Evolutionary conservation across 2,797 vertebrate genomes (phyloP).

Genomic region (Fistularia commersonii): DNA sequence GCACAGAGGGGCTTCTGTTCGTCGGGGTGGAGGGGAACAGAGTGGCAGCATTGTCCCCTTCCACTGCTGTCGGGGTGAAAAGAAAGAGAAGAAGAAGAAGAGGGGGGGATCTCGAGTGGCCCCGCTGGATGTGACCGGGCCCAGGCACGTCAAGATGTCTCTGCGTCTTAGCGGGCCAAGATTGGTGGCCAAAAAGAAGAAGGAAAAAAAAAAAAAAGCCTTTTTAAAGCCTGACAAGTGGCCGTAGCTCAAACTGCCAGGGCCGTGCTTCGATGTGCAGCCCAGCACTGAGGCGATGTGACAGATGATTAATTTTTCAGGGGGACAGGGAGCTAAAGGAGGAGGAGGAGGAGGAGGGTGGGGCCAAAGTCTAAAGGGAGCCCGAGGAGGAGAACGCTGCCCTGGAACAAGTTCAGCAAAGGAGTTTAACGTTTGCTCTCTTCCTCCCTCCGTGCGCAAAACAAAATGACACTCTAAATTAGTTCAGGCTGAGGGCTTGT

Average conservation of each 20-base stretch:
- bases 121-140: slow-evolving; percentile 47
- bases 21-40: slow-evolving; percentile 48
- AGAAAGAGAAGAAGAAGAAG: too few relatives aligned
- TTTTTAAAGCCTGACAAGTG: slow-evolving; percentile 25
- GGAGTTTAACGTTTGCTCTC: slow-evolving; percentile 16
- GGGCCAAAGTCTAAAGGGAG: slow-evolving; percentile 39
- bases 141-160: slow-evolving; percentile 50
- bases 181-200: slow-evolving; percentile 33
- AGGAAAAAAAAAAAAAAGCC: too few relatives aligned
- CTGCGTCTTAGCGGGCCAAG: slow-evolving; percentile 42
- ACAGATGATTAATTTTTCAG: slow-evolving; percentile 79
- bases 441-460: not conserved
- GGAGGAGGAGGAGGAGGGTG: slow-evolving; percentile 13
- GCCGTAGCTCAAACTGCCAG: slow-evolving; percentile 28
- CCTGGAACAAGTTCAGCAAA: slow-evolving; percentile 14
- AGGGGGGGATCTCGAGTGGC: slow-evolving; percentile 56
- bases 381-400: slow-evolving; percentile 28
- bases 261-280: slow-evolving; percentile 48
- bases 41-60: slow-evolving; percentile 57
- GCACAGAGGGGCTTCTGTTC: slow-evolving; percentile 56
- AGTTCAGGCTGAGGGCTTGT: slow-evolving; percentile 1
- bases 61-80: slow-evolving; percentile 56
- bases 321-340: slow-evolving; percentile 48
- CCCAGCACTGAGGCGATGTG: slow-evolving; percentile 63
- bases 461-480: too few relatives aligned